Conservation (phyloP, 2,888 invertebrate genomes). For the Drosophila rellima region DNA sequence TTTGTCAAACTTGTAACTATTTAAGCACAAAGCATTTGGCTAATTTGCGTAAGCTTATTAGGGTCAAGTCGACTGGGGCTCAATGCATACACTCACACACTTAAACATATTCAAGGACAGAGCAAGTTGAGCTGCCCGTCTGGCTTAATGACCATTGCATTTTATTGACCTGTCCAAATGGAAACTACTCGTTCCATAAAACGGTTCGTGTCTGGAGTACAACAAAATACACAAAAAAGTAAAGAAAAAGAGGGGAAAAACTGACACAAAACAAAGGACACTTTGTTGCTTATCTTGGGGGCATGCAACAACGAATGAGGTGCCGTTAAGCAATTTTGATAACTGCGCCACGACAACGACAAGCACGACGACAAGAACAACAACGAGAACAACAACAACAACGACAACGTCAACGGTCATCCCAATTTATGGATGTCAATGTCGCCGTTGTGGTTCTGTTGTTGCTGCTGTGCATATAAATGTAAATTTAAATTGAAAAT, state of each 20-base stretch:
- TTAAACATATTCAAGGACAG: slow-evolving; percentile 5
- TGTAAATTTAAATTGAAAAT: slow-evolving; percentile 74
- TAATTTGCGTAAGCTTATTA: slow-evolving; percentile 18
- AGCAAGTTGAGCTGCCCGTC: slow-evolving; percentile 10
- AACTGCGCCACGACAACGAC: slow-evolving; percentile 58
- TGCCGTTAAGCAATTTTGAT: slow-evolving; percentile 70
- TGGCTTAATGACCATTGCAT: slow-evolving; percentile 48
- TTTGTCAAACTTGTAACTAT: slow-evolving; percentile 1
- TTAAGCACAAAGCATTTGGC: neutral
- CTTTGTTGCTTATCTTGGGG: slow-evolving; percentile 60
- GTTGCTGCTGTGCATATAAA: slow-evolving; percentile 60
- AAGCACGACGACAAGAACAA: slow-evolving; percentile 21
- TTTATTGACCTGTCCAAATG: slow-evolving; percentile 48
- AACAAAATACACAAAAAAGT: neutral
- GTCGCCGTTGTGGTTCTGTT: slow-evolving; percentile 19
- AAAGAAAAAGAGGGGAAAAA: neutral
- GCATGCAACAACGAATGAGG: slow-evolving; percentile 31
- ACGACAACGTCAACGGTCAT: slow-evolving; percentile 58
- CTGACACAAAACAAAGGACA: slow-evolving; percentile 31
- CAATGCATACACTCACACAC: neutral
- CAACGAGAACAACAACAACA: slow-evolving; percentile 12
- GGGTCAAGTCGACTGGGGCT: neutral
- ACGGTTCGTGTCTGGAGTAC: slow-evolving; percentile 25
- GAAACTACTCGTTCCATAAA: neutral
- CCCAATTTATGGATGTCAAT: slow-evolving; percentile 56